Base-by-base conservation (phyloP, 1,140 invertebrate species). In the Acyrthosiphon pisum region DNA sequence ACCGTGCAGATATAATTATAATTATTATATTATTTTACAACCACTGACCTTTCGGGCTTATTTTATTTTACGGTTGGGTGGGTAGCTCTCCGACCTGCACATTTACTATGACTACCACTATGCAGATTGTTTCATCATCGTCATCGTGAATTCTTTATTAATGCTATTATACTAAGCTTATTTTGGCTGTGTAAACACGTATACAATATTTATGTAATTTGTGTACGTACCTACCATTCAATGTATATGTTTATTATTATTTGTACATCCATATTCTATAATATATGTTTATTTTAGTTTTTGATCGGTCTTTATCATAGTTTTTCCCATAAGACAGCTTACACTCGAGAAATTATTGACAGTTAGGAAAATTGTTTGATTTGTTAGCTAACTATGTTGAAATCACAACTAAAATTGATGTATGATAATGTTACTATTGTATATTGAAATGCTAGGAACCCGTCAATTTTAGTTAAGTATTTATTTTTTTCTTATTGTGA, bases 141-240 rank as follows among this genome's bases (percentile, higher is more conserved):
- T n/a, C 76, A 37, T 81, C 18, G 86, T 88, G 86, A 48, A 88
- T 88, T n/a, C 18, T 50, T 48, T 48, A 48, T 88, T 88, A 88
- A n/a, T 30, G 46, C 20, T 35, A 46, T 88, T 50, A 46, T 88
- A 48, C 18, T n/a, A 22, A 48, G 86, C 18, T 50, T 9, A 22
- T 48, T 46, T 88, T 88, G 30, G n/a, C 14, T n/a, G 86, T 18
- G 46, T 22, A 88, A 88, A 88, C 30, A n/a, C 6, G 30, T 1
- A 26, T 35, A 35, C 26, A 50, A n/a, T 48, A 87, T 88, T 22
- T 88, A 88, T 48, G 30, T n/a, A 1, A 22, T 48, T 88, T 26
- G 30, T 26, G 30, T 88, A 35, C 41, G 30, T n/a, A 35, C 6
- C 30, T 35, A 37, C 1, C 7, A 41, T 30, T 44, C 30, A 44